Base-by-base conservation (phyloP, 2,797 vertebrate genomes). In the Tragelaphus oryx region DNA sequence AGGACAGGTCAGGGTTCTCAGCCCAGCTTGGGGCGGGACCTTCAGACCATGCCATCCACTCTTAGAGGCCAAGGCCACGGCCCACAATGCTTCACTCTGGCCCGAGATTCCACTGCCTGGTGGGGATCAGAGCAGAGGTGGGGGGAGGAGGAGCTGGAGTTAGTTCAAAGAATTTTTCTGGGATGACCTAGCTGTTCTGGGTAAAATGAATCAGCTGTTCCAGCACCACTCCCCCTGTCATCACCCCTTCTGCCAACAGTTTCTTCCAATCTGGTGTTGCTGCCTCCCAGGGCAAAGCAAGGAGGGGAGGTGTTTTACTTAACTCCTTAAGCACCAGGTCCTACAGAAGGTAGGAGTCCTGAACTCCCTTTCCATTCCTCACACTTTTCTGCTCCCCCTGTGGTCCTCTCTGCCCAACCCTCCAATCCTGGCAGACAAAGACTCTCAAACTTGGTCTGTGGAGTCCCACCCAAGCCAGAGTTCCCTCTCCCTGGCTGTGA, bases 171-270 rank as follows among this genome's bases (percentile, higher is more conserved):
- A 41, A 81, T 75, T 89, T 50, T 78, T 37, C 86, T 92, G 83
- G 65, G 46, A 54, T 92, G 94, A 76, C 83, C 87, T 88, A 46
- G 68, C 91, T 91, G 50, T 65, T 96, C 71, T 11, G 37, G 52
- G 75, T 86, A 46, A 83, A 91, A 89, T 76, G 87, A 93, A 44
- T 89, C 86, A 83, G 92, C 79, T 84, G 68, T 87, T 76, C 30
- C 13, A 76, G 54, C 57, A 30, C 41, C 30, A 14, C 37, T 78
- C 28, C 5, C 26, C 24, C 46, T 44, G 30, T 65, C 59, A n/a
- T 30, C 52, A 75, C 52, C 50, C 33, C n/a, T 74, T 41, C 52
- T 54, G 83, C 93, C 87, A 95, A 52, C 37, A 71, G 87, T 68
- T 79, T 88, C 83, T 68, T 83, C 52, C 80, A 80, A 71, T 41